Percentiles rank a stretch among this genome's conserved stretches.
These are phyloP conservation scores for Aurelia sp. DNA, from an alignment of 30 jellyfish, hydroid and myxozoan genomes.

Conservation along the genomic window DNA sequence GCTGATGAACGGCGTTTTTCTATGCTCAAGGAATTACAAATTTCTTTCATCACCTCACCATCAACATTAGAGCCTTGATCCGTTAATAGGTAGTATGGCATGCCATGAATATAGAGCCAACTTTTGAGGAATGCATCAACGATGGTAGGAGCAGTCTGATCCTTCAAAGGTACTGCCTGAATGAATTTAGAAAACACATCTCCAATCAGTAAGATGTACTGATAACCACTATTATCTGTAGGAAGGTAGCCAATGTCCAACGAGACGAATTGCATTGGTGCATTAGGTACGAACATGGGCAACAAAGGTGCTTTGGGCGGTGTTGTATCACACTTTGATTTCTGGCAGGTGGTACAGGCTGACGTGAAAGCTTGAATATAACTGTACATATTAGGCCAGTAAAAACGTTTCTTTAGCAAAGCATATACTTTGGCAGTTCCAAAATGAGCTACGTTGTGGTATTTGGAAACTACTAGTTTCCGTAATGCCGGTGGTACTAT, in stretches of 20 bases:
- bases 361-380: slow-evolving; percentile 23
- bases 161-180: slow-evolving; percentile 66
- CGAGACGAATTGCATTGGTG: slow-evolving; percentile 57
- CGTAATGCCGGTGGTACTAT: slow-evolving; percentile 35
- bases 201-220: slow-evolving; percentile 46
- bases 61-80: slow-evolving; percentile 60
- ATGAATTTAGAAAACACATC: slow-evolving; percentile 55
- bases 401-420: slow-evolving; percentile 47
- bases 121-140: slow-evolving; percentile 35
- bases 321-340: slow-evolving; percentile 48
- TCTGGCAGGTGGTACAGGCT: slow-evolving; percentile 44
- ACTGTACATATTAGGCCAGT: slow-evolving; percentile 66
- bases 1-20: slow-evolving; percentile 27
- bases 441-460: slow-evolving; percentile 44
- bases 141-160: slow-evolving; percentile 49
- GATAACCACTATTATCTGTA: slow-evolving; percentile 40
- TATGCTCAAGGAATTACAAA: slow-evolving; percentile 11
- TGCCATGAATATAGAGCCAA: slow-evolving; percentile 37
- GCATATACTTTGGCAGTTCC: slow-evolving; percentile 58
- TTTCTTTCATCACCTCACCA: slow-evolving; percentile 8
- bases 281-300: slow-evolving; percentile 53
- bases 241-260: slow-evolving; percentile 62
- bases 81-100: slow-evolving; percentile 37
- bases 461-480: slow-evolving; percentile 18
- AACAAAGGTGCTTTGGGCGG: slow-evolving; percentile 69